phyloP scores from a whole-genome alignment of 2,113 vertebrate species.

The Porphyrio hochstetteri region DNA sequence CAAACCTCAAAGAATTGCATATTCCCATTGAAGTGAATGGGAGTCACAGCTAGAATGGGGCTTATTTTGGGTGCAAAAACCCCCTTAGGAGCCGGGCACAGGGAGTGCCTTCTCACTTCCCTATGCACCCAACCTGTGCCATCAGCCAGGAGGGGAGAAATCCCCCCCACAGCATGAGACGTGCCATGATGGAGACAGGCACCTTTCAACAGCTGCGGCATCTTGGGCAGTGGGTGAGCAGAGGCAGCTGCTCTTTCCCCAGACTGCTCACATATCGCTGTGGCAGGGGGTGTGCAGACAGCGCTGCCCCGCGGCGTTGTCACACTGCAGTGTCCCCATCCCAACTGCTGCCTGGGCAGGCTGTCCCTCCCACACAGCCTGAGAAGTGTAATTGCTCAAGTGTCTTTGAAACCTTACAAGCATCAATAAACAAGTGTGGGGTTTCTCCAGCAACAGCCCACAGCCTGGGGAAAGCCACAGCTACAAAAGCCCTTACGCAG shows the following conservation, averaged over 20 bases:
- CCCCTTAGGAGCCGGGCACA: background rate
- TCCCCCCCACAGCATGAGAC: background rate
- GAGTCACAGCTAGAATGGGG: background rate
- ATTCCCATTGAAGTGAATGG: background rate
- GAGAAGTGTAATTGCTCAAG: background rate
- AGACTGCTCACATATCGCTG: fast-evolving
- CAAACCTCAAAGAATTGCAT: background rate
- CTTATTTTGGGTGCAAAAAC: background rate
- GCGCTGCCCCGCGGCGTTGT: background rate
- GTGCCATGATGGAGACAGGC: background rate
- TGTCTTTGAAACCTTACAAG: background rate
- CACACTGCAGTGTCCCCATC: background rate
- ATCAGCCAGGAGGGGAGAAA: background rate
- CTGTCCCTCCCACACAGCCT: background rate
- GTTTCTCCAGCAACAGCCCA: conserved; percentile 5
- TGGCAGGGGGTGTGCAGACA: background rate
- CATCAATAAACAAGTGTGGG: conserved; percentile 22
- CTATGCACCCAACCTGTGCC: background rate
- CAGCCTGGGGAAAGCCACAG: background rate
- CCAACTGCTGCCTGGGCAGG: background rate
- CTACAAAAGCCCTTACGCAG: background rate
- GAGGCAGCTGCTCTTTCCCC: background rate
- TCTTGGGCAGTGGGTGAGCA: background rate
- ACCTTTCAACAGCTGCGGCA: fast-evolving
- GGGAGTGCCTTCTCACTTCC: background rate